Evolutionary conservation across 2,797 vertebrate genomes (phyloP), one percentile per base, ranked within the genome.

Genomic region (Nannoperca australis): DNA sequence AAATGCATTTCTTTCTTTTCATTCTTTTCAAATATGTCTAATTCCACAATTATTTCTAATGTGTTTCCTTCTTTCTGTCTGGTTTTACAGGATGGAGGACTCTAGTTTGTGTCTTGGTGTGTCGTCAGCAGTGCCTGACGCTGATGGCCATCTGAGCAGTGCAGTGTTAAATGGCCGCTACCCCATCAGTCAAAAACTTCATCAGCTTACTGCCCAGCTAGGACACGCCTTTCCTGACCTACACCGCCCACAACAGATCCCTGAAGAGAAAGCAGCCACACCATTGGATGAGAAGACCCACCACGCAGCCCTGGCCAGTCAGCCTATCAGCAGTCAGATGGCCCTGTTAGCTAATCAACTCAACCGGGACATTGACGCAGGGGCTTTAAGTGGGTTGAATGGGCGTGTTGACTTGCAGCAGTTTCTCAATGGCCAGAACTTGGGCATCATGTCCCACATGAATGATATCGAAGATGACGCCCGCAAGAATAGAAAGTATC

Each of bases 81-180:
- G 50, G 0, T 85, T 53, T 72, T 76, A 42, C 86, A 96, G 95
- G 95, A 99, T 99, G 98, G 98, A 99, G 93, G 98, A 99, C 95
- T 97, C 98, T 87, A 98, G 98, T 95, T 97, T 99, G 97, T 99
- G 98, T 97, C 98, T 99, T 96, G 98, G 98, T 92, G 97, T 98
- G 94, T 97, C 98, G 88, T 97, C 98, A 80, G 96, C 95, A 70
- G 97, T 97, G 84, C 89, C 97, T 54, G 98, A 99, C 93, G 93
- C 96, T 79, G 97, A 99, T 67, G 91, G 95, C 91, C 97, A 97
- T 94, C 96, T 98, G 90, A 98, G 96, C 91, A 97, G 91, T 91
- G 96, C 97, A n/a, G 96, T 99, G 79, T 95, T 99, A 92, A 99
- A 99, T 94, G 98, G 98, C 88, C 98, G 98, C 91, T 99, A 99